Evolutionary conservation across 2,888 invertebrate genomes (phyloP).

Genomic region (Brachypalpus laphriformis): DNA sequence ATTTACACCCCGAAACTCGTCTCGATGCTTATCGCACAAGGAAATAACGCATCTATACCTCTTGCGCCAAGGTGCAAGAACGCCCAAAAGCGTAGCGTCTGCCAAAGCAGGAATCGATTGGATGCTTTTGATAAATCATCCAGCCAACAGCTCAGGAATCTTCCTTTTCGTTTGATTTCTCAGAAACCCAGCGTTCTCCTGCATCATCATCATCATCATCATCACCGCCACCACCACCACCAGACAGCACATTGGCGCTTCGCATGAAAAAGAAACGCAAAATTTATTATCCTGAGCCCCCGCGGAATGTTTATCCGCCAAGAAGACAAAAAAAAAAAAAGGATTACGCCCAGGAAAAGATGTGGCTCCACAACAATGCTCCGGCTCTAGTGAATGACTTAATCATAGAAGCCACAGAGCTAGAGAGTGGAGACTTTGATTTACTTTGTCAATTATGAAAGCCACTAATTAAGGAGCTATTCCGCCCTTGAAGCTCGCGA

Average conservation of each 20-base stretch:
- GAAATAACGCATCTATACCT: conserved; percentile 49
- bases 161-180: conserved; percentile 58
- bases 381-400: conserved; percentile 48
- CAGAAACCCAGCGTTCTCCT: conserved; percentile 43
- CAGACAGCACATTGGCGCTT: conserved; percentile 58
- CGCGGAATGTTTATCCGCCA: conserved; percentile 53
- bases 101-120: conserved; percentile 57
- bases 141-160: conserved; percentile 46
- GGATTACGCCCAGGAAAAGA: conserved; percentile 53
- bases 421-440: conserved; percentile 41
- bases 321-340: conserved; percentile 7
- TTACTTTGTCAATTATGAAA: conserved; percentile 73
- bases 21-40: conserved; percentile 63
- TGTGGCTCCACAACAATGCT: conserved; percentile 40
- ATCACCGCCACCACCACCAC: not conserved
- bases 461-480: conserved; percentile 69
- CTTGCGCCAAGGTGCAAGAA: conserved; percentile 55
- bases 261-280: conserved; percentile 29
- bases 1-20: conserved; percentile 59
- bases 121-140: conserved; percentile 71
- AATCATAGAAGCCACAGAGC: conserved; percentile 61
- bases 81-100: conserved; percentile 58
- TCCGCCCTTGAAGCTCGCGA: conserved; percentile 62
- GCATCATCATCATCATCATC: conserved; percentile 19
- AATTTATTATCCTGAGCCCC: conserved; percentile 69